phyloP scores from a whole-genome alignment of 1,140 invertebrate genomes.

The Drosophila truncata region DNA sequence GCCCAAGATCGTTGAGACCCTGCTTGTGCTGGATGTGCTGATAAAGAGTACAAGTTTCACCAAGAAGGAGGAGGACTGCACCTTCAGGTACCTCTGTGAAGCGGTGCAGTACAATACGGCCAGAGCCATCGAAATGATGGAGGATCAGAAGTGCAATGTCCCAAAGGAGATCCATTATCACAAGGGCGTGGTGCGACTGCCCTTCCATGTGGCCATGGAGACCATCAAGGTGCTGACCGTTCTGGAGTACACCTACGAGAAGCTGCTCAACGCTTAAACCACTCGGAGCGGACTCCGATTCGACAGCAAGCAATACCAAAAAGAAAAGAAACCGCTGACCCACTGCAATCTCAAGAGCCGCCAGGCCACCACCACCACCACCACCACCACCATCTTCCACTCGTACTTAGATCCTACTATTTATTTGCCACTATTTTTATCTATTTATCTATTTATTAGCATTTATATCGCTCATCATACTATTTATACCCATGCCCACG shows the following conservation, averaged over 20 bases:
- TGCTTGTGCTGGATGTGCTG: slow-evolving; percentile 22
- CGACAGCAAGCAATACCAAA: slow-evolving; percentile 16
- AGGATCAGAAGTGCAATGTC: not conserved
- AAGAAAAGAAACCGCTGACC: slow-evolving; percentile 21
- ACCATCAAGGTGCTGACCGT: slow-evolving; percentile 35
- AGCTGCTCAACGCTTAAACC: slow-evolving; percentile 1
- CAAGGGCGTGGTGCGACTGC: rapidly evolving
- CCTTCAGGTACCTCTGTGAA: slow-evolving; percentile 1
- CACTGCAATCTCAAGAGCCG: slow-evolving; percentile 31
- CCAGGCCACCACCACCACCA: not conserved
- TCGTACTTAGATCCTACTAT: slow-evolving; percentile 23
- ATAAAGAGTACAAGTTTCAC: not conserved
- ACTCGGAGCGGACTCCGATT: not conserved
- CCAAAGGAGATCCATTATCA: not conserved
- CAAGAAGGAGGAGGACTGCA: not conserved
- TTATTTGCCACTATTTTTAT: slow-evolving; percentile 21
- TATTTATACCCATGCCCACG: slow-evolving; percentile 34
- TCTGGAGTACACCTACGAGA: slow-evolving; percentile 22
- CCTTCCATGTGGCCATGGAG: slow-evolving; percentile 29
- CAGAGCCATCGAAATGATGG: not conserved
- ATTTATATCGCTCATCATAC: slow-evolving; percentile 23
- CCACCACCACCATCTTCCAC: not conserved
- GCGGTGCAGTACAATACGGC: slow-evolving; percentile 37
- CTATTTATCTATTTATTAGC: slow-evolving; percentile 12
- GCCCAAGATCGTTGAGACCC: slow-evolving; percentile 17